phyloP scores from a whole-genome alignment of 2,113 vertebrate species.

The Dromas ardeola region DNA sequence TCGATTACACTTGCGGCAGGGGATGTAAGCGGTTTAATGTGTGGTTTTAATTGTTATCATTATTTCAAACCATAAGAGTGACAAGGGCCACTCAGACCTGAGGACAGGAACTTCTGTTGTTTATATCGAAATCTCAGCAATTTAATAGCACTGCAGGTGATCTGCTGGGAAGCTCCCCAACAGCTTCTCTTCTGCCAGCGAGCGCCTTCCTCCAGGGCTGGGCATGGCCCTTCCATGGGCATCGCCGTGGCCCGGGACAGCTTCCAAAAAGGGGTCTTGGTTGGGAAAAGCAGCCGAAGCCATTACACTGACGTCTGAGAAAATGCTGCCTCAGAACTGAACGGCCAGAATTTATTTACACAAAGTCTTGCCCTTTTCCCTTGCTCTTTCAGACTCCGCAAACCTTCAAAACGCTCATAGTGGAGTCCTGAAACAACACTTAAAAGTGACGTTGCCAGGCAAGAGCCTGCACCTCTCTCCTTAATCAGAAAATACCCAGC shows the following conservation, averaged over 20 bases:
- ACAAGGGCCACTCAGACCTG: not conserved
- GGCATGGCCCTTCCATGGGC: rapidly evolving
- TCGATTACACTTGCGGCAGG: not conserved
- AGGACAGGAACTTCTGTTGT: not conserved
- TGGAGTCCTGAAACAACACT: not conserved
- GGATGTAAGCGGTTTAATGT: not conserved
- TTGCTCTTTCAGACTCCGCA: not conserved
- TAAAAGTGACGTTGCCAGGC: not conserved
- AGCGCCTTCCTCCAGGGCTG: not conserved
- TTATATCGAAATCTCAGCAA: not conserved
- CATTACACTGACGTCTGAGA: rapidly evolving
- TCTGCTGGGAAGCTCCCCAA: rapidly evolving
- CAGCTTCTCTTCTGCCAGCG: rapidly evolving
- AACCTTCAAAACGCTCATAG: not conserved
- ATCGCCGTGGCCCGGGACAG: rapidly evolving
- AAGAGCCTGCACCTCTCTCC: not conserved
- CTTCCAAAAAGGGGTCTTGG: not conserved
- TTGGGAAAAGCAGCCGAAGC: not conserved
- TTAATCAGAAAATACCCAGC: not conserved
- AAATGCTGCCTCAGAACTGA: not conserved
- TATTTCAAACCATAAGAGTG: not conserved
- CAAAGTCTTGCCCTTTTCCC: not conserved
- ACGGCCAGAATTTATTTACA: not conserved
- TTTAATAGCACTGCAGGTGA: not conserved
- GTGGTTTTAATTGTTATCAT: slow-evolving; percentile 16